phyloP scores from a whole-genome alignment of 2,797 vertebrate species.

The Notolepis coatsorum region DNA sequence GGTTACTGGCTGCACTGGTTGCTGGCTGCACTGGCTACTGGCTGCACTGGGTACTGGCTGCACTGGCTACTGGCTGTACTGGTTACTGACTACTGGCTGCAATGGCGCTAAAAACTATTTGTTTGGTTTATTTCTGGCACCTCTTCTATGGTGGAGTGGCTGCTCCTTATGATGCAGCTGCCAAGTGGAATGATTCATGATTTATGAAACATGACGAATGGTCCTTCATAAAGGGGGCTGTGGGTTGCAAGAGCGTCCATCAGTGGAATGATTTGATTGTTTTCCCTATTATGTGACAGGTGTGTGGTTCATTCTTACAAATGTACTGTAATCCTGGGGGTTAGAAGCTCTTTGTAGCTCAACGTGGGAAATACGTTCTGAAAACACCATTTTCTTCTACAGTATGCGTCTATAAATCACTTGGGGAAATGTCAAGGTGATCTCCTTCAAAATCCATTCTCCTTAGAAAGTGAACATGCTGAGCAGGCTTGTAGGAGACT shows the following conservation, averaged over 20 bases:
- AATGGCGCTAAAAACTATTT: slow-evolving; percentile 4
- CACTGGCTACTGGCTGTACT: too few species aligned
- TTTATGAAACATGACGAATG: slow-evolving; percentile 39
- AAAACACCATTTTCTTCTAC: not conserved
- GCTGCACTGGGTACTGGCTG: too few species aligned
- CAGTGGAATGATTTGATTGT: not conserved
- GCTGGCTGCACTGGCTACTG: too few species aligned
- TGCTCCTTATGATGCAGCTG: slow-evolving; percentile 23
- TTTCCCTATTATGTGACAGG: slow-evolving; percentile 5
- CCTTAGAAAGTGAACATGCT: slow-evolving; percentile 40
- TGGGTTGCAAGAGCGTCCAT: slow-evolving; percentile 16
- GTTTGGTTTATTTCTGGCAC: slow-evolving; percentile 20
- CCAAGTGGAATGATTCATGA: slow-evolving; percentile 35
- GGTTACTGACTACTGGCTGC: too few species aligned
- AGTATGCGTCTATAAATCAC: not conserved
- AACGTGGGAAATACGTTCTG: not conserved
- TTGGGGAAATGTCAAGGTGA: not conserved
- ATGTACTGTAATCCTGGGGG: too few species aligned
- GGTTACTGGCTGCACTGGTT: too few species aligned
- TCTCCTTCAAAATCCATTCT: slow-evolving; percentile 33
- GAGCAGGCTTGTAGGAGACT: slow-evolving; percentile 31
- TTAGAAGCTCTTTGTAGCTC: too few species aligned
- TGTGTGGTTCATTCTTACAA: too few species aligned
- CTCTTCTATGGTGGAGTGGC: slow-evolving; percentile 11
- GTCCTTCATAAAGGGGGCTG: slow-evolving; percentile 27